Evolutionary conservation across 2,888 invertebrate species (phyloP), one percentile per base, ranked within the genome.

Genomic region (Ophion costatus): DNA sequence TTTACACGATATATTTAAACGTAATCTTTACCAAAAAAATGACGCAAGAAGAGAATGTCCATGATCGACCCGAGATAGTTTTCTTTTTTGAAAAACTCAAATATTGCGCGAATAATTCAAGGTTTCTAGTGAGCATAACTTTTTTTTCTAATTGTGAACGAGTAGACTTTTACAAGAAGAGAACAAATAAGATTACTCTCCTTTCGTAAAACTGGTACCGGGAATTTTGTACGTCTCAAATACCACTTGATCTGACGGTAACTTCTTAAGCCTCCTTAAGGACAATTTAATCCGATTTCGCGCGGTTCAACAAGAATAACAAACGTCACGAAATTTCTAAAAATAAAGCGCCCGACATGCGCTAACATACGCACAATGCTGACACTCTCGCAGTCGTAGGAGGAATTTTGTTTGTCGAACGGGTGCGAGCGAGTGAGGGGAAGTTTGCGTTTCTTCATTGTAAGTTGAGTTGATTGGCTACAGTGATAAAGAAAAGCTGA

Each of bases 321-420:
- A 70, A 56, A 70, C 24, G 29, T 38, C 51, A 45, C 10, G 61
- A 75, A 61, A 24, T 61, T 64, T 76, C 64, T 56, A 51, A 70
- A 69, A 75, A 80, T 76, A n/a, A n/a, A n/a, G 17, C 67, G n/a
- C 22, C 38, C 59, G 22, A 61, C 66, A 14, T 33, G 57, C 66
- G 11, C 22, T 22, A 24, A n/a, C 59, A 5, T 17, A 42, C 38
- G 22, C 61, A 20, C 63, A 61, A 22, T 70, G 59, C 20, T 22
- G 63, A 42, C 63, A 51, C 51, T 51, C 14, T 33, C 17, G 20
- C 29, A n/a, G 38, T 66, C 24, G 22, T 45, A 66, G 24, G 22
- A 63, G 56, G 42, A 9, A 64, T 67, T 74, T 74, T 45, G 56
- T 74, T 80, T 74, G 22, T 57, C 7, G 45, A 59, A 59, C 10